phyloP scores from a whole-genome alignment of 2,113 vertebrate genomes.

The Ammodytes dubius region DNA sequence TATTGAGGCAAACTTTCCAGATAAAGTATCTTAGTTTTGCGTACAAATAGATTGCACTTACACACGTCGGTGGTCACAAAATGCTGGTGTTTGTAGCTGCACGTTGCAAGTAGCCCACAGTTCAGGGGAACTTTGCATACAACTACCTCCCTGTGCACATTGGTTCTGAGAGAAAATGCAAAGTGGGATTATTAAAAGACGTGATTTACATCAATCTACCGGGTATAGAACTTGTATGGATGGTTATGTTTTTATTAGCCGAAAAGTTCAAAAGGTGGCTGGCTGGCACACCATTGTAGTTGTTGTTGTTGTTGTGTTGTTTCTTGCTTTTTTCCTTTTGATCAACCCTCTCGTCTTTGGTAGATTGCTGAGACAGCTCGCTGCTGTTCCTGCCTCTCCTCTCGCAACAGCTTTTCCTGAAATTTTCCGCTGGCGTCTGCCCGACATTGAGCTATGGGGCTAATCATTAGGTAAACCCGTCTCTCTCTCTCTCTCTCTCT shows the following conservation, averaged over 20 bases:
- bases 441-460: constrained; percentile 87
- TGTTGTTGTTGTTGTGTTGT: constrained; percentile 16
- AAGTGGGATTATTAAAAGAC: not conserved
- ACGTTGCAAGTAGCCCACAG: not conserved
- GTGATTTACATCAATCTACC: not conserved
- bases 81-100: not conserved
- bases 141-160: not conserved
- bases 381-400: constrained; percentile 51
- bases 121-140: not conserved
- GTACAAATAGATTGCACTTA: not conserved
- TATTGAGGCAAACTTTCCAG: not conserved
- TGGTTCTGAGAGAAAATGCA: not conserved
- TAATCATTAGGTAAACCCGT: constrained; percentile 95
- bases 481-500: constrained; percentile 79
- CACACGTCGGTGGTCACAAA: not conserved
- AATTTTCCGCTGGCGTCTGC: constrained; percentile 88
- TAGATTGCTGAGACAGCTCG: constrained; percentile 62
- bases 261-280: constrained; percentile 50
- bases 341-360: constrained; percentile 41
- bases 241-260: constrained; percentile 9
- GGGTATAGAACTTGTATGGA: not conserved
- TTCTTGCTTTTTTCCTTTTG: constrained; percentile 41
- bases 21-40: not conserved
- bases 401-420: constrained; percentile 61
- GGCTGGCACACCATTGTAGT: not conserved